Evolutionary conservation across 2,888 invertebrate species (phyloP).

Genomic region (Calameuta idolon): DNA sequence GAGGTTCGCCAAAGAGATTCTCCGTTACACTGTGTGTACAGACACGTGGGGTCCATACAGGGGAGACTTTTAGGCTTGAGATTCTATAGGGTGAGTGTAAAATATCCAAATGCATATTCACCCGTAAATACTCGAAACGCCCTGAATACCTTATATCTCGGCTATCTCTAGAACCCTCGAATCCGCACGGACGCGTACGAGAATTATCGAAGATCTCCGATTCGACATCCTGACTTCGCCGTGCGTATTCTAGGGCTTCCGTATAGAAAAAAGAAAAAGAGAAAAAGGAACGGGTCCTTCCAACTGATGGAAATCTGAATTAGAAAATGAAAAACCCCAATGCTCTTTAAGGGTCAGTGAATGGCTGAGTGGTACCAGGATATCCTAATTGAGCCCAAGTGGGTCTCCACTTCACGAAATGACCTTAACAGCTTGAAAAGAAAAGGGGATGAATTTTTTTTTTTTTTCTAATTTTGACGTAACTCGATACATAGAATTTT

Average conservation of each 20-base stretch:
- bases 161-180: conserved; percentile 63
- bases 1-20: not conserved
- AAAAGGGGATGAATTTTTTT: not conserved
- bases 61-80: not conserved
- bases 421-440: not conserved
- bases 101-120: conserved; percentile 40
- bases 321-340: conserved; percentile 9
- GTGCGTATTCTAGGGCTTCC: not conserved
- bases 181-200: conserved; percentile 61
- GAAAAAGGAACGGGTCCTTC: conserved; percentile 51
- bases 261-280: conserved; percentile 3
- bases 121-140: conserved; percentile 61
- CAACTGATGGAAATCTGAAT: conserved; percentile 60
- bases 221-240: conserved; percentile 1
- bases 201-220: conserved; percentile 58
- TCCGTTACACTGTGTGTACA: not conserved
- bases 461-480: not conserved
- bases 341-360: not conserved
- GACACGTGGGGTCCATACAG: not conserved
- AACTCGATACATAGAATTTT: not conserved
- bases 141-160: conserved; percentile 63
- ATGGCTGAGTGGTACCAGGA: not conserved
- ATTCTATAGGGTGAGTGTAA: conserved; percentile 34
- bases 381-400: not conserved
- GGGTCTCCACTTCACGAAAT: not conserved